Conservation (phyloP, 2,113 vertebrate genomes). For the Menidia beryllina region DNA sequence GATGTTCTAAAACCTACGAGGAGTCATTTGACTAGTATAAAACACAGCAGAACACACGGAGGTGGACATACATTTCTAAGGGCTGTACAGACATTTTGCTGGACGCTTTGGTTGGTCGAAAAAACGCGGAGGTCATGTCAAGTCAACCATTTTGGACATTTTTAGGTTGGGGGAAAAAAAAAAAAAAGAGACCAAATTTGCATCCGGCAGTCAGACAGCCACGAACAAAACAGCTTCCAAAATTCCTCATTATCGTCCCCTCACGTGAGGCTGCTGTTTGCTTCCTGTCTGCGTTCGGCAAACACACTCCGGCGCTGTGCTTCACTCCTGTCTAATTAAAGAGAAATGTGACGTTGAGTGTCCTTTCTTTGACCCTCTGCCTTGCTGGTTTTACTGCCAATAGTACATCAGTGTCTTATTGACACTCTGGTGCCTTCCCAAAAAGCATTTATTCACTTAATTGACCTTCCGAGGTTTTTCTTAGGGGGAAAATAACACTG, state of each 20-base stretch:
- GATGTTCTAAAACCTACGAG: no score
- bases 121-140: no score
- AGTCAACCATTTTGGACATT: no score
- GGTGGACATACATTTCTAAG: no score
- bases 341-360: constrained; percentile 41
- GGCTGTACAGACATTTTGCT: no score
- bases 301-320: constrained; percentile 24
- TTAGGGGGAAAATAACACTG: constrained; percentile 18
- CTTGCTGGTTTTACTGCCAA: constrained; percentile 32
- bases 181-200: not conserved
- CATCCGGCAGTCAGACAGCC: constrained; percentile 7
- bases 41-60: no score
- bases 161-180: no score
- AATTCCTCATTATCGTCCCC: constrained; percentile 21
- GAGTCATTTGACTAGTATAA: no score
- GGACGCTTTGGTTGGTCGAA: no score
- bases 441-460: constrained; percentile 11
- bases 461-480: constrained; percentile 24
- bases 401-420: constrained; percentile 29
- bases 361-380: constrained; percentile 54
- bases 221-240: constrained; percentile 6
- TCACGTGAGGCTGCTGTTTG: constrained; percentile 30
- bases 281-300: constrained; percentile 24
- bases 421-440: constrained; percentile 27
- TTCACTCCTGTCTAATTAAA: constrained; percentile 47